Conservation (phyloP, 53 echinoderm and acorn worm species). For the Mesocentrotus franciscanus region DNA sequence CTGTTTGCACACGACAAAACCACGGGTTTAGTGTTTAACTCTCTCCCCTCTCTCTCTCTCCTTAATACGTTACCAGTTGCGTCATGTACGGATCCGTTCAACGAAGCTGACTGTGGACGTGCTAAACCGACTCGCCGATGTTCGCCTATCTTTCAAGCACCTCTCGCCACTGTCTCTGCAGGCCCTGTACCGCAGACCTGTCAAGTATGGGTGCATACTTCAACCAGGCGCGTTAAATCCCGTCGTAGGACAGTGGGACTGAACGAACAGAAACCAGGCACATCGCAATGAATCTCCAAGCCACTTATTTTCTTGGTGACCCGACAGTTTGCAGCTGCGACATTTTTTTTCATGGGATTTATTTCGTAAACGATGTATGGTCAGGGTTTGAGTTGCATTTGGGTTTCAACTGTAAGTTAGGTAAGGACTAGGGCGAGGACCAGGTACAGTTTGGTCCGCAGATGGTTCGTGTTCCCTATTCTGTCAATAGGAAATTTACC, state of each 20-base stretch:
- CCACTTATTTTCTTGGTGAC: no score
- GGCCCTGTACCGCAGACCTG: not conserved
- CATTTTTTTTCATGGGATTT: no score
- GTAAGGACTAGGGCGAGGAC: no score
- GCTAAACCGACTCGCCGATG: not conserved
- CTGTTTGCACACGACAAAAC: no score
- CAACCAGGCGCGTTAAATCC: not conserved
- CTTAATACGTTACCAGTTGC: not conserved
- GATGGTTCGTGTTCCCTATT: no score
- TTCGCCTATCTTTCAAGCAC: not conserved
- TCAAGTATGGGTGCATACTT: conserved; percentile 4
- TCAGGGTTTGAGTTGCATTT: no score
- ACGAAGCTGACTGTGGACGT: conserved; percentile 14
- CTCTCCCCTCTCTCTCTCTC: not conserved
- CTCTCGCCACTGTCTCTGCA: not conserved
- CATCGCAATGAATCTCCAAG: no score
- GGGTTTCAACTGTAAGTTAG: no score
- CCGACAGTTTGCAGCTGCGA: no score
- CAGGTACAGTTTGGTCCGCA: no score
- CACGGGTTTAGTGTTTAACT: not conserved
- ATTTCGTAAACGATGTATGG: no score
- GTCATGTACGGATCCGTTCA: not conserved
- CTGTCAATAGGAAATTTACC: no score
- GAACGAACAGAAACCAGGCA: not conserved
- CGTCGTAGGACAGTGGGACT: conserved; percentile 16